These are phyloP conservation scores for Enteromius fasciolatus DNA, from an alignment of 2,797 vertebrate genomes.

Conservation along the genomic window DNA sequence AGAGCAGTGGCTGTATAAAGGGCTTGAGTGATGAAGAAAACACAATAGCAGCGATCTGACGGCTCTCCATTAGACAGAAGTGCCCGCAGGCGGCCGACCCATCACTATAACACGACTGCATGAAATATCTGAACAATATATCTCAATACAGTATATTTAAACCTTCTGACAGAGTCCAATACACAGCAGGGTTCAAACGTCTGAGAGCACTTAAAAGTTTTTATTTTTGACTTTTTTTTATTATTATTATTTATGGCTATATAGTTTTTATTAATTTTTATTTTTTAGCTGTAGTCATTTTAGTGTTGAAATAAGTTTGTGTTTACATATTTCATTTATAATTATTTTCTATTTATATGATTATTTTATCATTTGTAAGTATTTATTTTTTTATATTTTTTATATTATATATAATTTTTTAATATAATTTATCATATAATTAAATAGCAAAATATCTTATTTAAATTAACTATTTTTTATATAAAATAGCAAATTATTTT, in stretches of 20 bases:
- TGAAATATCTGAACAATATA: not conserved
- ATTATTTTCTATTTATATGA: not conserved
- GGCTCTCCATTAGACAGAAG: slow-evolving; percentile 28
- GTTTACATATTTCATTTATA: not conserved
- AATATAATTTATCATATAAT: too few relatives aligned
- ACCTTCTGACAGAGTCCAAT: not conserved
- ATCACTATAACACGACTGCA: not conserved
- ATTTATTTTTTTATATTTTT: too few relatives aligned
- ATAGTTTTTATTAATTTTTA: not conserved
- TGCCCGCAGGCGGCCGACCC: not conserved
- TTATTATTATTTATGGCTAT: not conserved
- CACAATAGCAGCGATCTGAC: slow-evolving; percentile 18
- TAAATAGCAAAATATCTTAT: too few relatives aligned
- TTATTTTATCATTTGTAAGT: too few relatives aligned
- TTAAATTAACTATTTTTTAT: too few relatives aligned
- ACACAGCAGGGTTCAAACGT: not conserved
- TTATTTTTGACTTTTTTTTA: too few relatives aligned
- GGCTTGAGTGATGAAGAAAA: slow-evolving; percentile 16
- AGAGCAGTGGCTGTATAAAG: not conserved
- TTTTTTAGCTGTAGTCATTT: not conserved
- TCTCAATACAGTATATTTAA: not conserved
- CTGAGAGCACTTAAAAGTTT: too few relatives aligned
- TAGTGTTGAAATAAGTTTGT: not conserved
- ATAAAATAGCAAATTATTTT: too few relatives aligned
- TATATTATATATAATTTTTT: too few relatives aligned